These are phyloP conservation scores for Gibbula magus DNA, from an alignment of 2,888 invertebrate genomes.

Conservation along the genomic window DNA sequence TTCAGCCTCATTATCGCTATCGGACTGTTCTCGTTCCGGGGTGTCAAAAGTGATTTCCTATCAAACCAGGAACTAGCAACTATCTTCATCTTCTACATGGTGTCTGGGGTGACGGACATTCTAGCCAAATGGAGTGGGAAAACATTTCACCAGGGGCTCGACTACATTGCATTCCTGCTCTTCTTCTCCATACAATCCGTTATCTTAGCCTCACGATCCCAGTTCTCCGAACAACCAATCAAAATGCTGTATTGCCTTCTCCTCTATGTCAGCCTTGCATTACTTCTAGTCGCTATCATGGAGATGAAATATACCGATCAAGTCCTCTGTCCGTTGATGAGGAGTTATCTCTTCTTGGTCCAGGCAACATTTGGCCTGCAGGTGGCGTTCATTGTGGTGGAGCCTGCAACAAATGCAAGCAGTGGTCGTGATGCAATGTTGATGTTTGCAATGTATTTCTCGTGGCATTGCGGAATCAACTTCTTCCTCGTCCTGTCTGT, in stretches of 20 bases:
- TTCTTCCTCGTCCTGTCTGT: slow-evolving; percentile 33
- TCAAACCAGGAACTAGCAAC: slow-evolving; percentile 27
- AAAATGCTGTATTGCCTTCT: slow-evolving; percentile 29
- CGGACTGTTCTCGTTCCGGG: slow-evolving; percentile 22
- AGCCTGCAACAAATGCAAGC: background rate
- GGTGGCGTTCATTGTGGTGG: slow-evolving; percentile 25
- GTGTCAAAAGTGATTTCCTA: slow-evolving; percentile 10
- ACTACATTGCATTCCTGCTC: slow-evolving; percentile 34
- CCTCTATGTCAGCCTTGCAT: slow-evolving; percentile 23
- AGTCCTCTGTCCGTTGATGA: slow-evolving; percentile 33
- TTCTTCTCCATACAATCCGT: slow-evolving; percentile 37
- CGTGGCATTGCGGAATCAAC: slow-evolving; percentile 40
- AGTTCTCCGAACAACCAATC: slow-evolving; percentile 6
- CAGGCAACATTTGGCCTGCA: slow-evolving; percentile 45
- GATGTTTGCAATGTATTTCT: slow-evolving; percentile 37
- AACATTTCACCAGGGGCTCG: slow-evolving; percentile 32
- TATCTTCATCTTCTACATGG: slow-evolving; percentile 33
- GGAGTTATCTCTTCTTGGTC: slow-evolving; percentile 32
- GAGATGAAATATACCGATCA: slow-evolving; percentile 36
- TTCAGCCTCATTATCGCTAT: slow-evolving; percentile 19
- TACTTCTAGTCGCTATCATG: slow-evolving; percentile 24
- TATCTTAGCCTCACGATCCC: slow-evolving; percentile 29
- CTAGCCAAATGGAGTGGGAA: slow-evolving; percentile 26
- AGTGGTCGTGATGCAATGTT: slow-evolving; percentile 24
- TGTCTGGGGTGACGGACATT: slow-evolving; percentile 34